Percentiles rank a stretch among this genome's conserved stretches.
Conservation (phyloP, 2,113 vertebrate species). For the Cochlearius cochlearius region DNA sequence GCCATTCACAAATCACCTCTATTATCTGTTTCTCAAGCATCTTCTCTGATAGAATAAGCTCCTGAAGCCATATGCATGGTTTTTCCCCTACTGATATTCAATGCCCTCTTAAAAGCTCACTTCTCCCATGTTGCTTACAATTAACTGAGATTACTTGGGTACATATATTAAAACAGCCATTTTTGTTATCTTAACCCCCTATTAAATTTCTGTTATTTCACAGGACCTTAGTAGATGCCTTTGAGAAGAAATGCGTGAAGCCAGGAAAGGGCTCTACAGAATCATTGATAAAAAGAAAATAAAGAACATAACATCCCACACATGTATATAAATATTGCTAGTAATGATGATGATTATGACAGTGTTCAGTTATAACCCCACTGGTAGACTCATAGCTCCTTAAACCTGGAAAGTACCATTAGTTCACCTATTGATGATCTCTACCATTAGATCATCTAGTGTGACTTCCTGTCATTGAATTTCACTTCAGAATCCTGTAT, state of each 20-base stretch:
- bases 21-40: not conserved
- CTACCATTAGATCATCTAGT: not conserved
- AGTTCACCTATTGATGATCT: not conserved
- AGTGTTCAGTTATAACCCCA: not conserved
- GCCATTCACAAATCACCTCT: not conserved
- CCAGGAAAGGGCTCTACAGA: not conserved
- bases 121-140: not conserved
- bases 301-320: not conserved
- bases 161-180: too few species aligned
- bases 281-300: not conserved
- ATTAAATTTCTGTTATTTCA: not conserved
- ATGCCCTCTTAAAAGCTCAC: not conserved
- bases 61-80: not conserved
- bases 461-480: not conserved
- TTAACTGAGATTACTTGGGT: not conserved
- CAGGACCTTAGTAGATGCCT: not conserved
- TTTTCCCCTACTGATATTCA: not conserved
- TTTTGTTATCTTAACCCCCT: not conserved
- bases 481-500: not conserved
- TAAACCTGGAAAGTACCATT: not conserved
- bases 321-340: not conserved
- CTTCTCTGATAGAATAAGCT: not conserved
- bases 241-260: not conserved
- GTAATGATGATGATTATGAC: not conserved
- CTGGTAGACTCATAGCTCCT: not conserved